A percentile compares a stretch with the other conserved stretches of the same genome.
Conservation (phyloP, 2,797 vertebrate species). For the Scyliorhinus canicula region DNA sequence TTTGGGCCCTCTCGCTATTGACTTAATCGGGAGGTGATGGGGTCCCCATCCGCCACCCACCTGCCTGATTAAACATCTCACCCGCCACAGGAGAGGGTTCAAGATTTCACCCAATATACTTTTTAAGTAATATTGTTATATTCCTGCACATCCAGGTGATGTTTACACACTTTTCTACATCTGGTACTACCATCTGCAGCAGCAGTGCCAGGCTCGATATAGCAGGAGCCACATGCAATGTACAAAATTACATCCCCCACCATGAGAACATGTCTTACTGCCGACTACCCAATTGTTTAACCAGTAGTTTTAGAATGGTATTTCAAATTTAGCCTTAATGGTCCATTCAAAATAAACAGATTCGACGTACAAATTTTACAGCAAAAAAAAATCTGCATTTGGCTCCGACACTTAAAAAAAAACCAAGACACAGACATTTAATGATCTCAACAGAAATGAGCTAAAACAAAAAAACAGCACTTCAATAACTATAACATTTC, state of each 20-base stretch:
- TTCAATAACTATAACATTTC: slow-evolving; percentile 42
- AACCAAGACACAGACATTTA: slow-evolving; percentile 40
- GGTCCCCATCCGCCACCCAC: neutral
- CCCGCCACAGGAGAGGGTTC: no score
- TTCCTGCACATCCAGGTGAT: neutral
- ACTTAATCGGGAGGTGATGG: no score
- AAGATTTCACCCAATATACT: neutral
- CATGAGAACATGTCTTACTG: neutral
- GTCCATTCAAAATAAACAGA: slow-evolving; percentile 38
- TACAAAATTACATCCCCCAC: neutral
- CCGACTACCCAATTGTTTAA: neutral
- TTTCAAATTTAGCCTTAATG: slow-evolving; percentile 6
- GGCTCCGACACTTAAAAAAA: slow-evolving; percentile 43
- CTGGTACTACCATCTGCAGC: neutral
- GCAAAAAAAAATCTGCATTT: slow-evolving; percentile 46
- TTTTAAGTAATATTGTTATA: neutral
- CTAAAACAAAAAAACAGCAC: slow-evolving; percentile 37
- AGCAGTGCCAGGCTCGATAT: neutral
- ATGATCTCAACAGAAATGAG: slow-evolving; percentile 42
- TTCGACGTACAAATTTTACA: slow-evolving; percentile 44
- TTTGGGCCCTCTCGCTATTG: no score
- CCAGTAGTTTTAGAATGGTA: slow-evolving; percentile 31
- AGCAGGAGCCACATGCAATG: neutral
- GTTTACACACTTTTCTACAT: neutral
- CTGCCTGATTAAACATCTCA: neutral